Conservation (phyloP, 1,140 invertebrate species). For the Diabrotica undecimpunctata region DNA sequence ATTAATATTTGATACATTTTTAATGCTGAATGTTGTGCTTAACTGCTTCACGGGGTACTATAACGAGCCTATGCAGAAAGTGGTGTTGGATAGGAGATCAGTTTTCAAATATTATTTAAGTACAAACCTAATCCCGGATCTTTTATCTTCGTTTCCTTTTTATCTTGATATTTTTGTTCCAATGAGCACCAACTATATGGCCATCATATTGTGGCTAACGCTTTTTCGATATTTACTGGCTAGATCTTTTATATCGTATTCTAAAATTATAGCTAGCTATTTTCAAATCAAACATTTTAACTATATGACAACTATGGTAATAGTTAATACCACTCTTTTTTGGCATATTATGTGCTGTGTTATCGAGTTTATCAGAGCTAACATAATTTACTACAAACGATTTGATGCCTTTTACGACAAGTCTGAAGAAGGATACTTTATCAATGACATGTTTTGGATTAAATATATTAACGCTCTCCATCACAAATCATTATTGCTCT, state of each 20-base stretch:
- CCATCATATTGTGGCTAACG: conserved; percentile 18
- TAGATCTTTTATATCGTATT: conserved; percentile 31
- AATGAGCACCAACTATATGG: background rate
- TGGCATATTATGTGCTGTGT: conserved; percentile 34
- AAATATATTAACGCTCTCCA: conserved; percentile 21
- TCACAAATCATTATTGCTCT: conserved; percentile 31
- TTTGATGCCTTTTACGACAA: background rate
- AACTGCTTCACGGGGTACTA: conserved; percentile 37
- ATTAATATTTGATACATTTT: conserved; percentile 25
- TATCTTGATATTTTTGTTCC: conserved; percentile 17
- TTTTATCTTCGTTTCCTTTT: conserved; percentile 32
- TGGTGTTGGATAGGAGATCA: conserved; percentile 28
- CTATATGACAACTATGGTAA: conserved; percentile 31
- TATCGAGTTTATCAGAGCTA: conserved; percentile 25
- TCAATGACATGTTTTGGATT: conserved; percentile 4
- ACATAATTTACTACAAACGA: background rate
- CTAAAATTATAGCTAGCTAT: conserved; percentile 31
- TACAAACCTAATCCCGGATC: conserved; percentile 31
- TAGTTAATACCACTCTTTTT: conserved; percentile 30
- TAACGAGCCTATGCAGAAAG: conserved; percentile 34
- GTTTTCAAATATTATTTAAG: conserved; percentile 38
- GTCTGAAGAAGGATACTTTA: background rate
- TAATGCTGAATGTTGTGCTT: conserved; percentile 28
- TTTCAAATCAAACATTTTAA: conserved; percentile 29
- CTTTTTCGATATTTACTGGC: conserved; percentile 32